Conservation (phyloP, 2,113 vertebrate genomes). For the Gnathonemus longibarbis region DNA sequence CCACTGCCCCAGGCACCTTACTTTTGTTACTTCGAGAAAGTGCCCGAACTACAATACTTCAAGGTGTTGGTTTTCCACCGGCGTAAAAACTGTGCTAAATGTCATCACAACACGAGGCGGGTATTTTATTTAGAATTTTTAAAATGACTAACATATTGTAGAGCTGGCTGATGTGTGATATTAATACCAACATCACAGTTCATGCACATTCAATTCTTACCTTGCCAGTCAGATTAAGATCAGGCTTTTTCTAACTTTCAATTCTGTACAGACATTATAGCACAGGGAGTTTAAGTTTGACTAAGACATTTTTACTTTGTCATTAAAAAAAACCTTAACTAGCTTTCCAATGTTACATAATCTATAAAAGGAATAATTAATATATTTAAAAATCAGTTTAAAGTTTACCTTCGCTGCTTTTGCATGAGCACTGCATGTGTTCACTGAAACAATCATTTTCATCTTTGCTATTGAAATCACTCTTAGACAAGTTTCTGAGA, state of each 20-base stretch:
- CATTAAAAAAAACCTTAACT: no score
- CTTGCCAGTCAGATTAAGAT: background rate
- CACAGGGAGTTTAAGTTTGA: background rate
- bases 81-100: background rate
- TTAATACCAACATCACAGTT: background rate
- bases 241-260: background rate
- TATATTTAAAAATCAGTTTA: background rate
- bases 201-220: background rate
- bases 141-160: background rate
- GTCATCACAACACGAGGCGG: background rate
- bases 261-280: background rate
- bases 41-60: background rate
- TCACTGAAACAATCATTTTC: background rate
- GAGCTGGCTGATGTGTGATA: background rate
- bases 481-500: background rate
- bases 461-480: background rate
- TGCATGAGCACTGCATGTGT: background rate
- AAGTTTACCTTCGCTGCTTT: background rate
- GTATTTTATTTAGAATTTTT: background rate
- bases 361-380: no score
- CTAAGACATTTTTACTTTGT: background rate
- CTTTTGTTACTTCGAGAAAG: background rate
- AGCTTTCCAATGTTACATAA: background rate
- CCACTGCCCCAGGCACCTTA: no score
- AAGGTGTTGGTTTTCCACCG: no score